Base-by-base conservation (phyloP, 1,140 invertebrate species). In the Fopius arisanus region DNA sequence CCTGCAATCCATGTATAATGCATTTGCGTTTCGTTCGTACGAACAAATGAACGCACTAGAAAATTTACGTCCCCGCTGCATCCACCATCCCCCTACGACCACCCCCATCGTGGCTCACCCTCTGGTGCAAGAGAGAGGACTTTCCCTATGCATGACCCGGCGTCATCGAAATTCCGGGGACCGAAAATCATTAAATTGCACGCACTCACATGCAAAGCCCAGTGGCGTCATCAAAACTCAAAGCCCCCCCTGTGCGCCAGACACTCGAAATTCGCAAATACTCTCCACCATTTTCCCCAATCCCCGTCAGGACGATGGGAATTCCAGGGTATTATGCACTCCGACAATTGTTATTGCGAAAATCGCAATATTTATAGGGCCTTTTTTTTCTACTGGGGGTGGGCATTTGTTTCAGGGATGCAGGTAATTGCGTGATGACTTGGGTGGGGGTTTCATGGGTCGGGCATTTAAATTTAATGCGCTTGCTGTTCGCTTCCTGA, bases 1-100 rank as follows among this genome's bases (percentile, higher is more conserved):
- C 85, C 86, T 88, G 86, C 86, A 88, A 88, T 88, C 84, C 85
- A 87, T 88, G 86, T 88, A 87, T 88, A 87, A 88, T 87, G 86
- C 86, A 88, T 87, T 88, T 83, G 84, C 82, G 84, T 87, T 86
- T 87, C 84, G 83, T 86, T 85, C 78, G 79, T 78, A 83, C 84
- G 84, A 86, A 82, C 84, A 86, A 87, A 86, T 81, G 82, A 87
- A 86, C 83, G 84, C 83, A 86, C 81, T 87, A 84, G 83, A 88
- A 88, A 88, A 86, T 88, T 87, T 86, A 86, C 85, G 84, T 82
- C 78, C 77, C 75, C 41, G 48, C 37, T 12, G 19, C 28, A 41
- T 33, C 70, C 40, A 37, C 54, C 29, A 54, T 33, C 40, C 40
- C 69, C 63, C 70, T 59, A 0, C 26, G 19, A 48, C 48, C 67